A percentile compares a stretch with the other conserved stretches of the same genome.
Evolutionary conservation across 2,888 invertebrate species (phyloP).

Genomic region (Fragum whitleyi): DNA sequence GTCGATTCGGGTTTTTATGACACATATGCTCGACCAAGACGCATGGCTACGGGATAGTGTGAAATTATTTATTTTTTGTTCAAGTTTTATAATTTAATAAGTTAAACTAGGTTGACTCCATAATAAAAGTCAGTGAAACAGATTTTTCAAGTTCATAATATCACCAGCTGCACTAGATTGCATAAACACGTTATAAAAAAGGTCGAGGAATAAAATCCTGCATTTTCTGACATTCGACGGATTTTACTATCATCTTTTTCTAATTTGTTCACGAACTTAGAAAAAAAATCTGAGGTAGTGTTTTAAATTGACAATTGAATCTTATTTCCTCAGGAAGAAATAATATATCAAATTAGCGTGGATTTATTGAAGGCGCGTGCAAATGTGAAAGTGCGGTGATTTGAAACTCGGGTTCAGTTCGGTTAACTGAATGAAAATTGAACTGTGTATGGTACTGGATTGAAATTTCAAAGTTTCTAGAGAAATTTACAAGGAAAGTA

Average conservation of each 20-base stretch:
- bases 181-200: not conserved
- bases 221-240: not conserved
- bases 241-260: not conserved
- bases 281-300: not conserved
- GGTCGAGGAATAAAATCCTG: not conserved
- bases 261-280: not conserved
- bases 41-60: not conserved
- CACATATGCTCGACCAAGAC: not conserved
- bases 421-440: not conserved
- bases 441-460: not conserved
- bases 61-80: not conserved
- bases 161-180: not conserved
- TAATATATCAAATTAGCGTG: not conserved
- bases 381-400: not conserved
- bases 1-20: slow-evolving; percentile 5
- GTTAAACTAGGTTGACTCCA: slow-evolving; percentile 9
- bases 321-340: not conserved
- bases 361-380: slow-evolving; percentile 8
- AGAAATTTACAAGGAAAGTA: too few species aligned
- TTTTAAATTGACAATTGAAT: not conserved
- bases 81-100: slow-evolving; percentile 1
- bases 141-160: not conserved
- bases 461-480: too few species aligned
- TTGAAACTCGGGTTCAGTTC: not conserved
- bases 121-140: not conserved